A percentile compares a stretch with the other conserved stretches of the same genome.
Conservation (phyloP, 2,888 invertebrate genomes). For the Caenorhabditis zanzibari region DNA sequence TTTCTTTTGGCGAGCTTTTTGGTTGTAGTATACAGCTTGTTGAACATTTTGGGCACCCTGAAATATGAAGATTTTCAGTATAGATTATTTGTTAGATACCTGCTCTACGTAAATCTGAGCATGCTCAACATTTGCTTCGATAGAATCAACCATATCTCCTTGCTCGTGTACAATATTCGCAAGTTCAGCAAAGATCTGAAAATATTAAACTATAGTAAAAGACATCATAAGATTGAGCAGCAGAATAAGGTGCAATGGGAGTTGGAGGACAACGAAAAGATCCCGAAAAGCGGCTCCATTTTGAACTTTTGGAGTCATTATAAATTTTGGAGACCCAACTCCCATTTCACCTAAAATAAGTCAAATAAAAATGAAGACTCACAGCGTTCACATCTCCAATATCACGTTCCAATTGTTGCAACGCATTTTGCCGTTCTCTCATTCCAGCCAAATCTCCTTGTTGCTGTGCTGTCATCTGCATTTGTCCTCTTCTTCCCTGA, state of each 20-base stretch:
- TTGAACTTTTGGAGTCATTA: too few relatives aligned
- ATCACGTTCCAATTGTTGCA: slow-evolving; percentile 80
- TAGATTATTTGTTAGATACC: slow-evolving; percentile 4
- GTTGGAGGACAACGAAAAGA: too few relatives aligned
- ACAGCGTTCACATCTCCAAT: slow-evolving; percentile 81
- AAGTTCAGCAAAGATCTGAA: slow-evolving; percentile 81
- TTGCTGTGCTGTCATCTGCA: slow-evolving; percentile 77
- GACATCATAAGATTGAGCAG: too few relatives aligned
- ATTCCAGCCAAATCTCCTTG: slow-evolving; percentile 77
- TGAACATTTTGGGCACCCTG: slow-evolving; percentile 79
- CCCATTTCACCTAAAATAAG: too few relatives aligned
- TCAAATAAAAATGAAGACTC: slow-evolving; percentile 8
- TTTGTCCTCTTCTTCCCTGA: slow-evolving; percentile 37
- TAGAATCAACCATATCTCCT: slow-evolving; percentile 82
- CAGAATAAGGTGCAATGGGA: too few relatives aligned
- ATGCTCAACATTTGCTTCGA: slow-evolving; percentile 82
- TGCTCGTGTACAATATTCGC: slow-evolving; percentile 82
- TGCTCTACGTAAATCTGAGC: slow-evolving; percentile 79
- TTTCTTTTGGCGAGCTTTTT: slow-evolving; percentile 81
- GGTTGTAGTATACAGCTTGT: slow-evolving; percentile 82
- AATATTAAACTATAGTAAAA: not conserved
- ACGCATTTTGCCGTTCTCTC: slow-evolving; percentile 78
- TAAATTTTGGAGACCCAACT: too few relatives aligned
- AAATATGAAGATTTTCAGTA: not conserved
- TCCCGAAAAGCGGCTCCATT: too few relatives aligned